phyloP scores from a whole-genome alignment of 2,113 vertebrate genomes.

The Chlorocebus sabaeus region DNA sequence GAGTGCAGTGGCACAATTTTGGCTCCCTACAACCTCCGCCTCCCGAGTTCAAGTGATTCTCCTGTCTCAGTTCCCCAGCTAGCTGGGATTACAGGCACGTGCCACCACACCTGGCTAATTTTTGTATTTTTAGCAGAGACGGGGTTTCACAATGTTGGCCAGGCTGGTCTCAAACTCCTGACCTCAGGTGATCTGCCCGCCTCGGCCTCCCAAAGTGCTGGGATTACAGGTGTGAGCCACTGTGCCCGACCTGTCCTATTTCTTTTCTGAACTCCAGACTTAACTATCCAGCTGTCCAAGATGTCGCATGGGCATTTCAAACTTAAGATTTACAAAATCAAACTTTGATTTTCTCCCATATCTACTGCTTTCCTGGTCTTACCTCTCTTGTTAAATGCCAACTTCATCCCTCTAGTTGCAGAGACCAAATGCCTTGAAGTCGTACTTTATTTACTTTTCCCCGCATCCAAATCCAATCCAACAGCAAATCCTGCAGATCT shows the following conservation, averaged over 20 bases:
- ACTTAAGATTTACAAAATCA: neutral
- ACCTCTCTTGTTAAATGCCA: neutral
- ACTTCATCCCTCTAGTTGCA: neutral
- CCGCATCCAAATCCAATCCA: neutral
- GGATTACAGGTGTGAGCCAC: too few relatives aligned
- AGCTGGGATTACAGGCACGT: too few relatives aligned
- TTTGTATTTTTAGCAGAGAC: too few relatives aligned
- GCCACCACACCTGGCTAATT: too few relatives aligned
- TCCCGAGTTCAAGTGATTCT: too few relatives aligned
- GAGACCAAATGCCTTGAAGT: neutral
- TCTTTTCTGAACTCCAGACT: neutral
- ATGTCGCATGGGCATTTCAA: neutral
- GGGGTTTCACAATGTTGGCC: too few relatives aligned
- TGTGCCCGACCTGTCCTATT: neutral
- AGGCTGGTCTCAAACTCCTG: too few relatives aligned
- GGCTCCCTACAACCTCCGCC: too few relatives aligned
- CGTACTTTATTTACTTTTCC: neutral
- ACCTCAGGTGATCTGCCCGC: too few relatives aligned
- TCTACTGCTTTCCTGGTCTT: neutral
- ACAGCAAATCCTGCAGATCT: neutral
- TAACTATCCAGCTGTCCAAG: neutral
- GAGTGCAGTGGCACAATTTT: too few relatives aligned
- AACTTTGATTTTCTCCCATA: neutral
- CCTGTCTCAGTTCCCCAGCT: too few relatives aligned
- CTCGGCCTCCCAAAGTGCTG: too few relatives aligned